Conservation (phyloP, 1,140 invertebrate genomes). For the Calliphora vicina region DNA sequence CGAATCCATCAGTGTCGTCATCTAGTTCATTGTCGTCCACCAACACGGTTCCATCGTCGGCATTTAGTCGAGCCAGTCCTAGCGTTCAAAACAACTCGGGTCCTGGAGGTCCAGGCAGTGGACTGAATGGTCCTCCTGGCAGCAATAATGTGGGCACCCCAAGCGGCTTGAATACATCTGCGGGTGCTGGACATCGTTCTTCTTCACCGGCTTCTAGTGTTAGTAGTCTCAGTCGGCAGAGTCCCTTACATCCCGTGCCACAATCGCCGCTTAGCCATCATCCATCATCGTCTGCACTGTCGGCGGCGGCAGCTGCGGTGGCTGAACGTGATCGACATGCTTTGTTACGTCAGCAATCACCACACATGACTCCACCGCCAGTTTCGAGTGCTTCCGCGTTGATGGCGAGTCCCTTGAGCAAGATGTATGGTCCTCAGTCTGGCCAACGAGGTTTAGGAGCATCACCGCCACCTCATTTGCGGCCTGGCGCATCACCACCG, state of each 20-base stretch:
- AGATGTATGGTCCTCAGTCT: constrained; percentile 60
- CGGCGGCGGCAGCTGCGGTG: constrained; percentile 57
- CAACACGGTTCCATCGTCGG: constrained; percentile 60
- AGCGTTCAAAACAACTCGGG: constrained; percentile 55
- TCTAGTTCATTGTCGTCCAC: constrained; percentile 49
- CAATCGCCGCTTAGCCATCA: constrained; percentile 59
- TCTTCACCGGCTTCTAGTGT: constrained; percentile 57
- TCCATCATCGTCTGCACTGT: constrained; percentile 57
- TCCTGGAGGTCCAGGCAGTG: constrained; percentile 22
- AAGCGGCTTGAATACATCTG: constrained; percentile 46
- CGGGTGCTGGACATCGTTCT: constrained; percentile 55
- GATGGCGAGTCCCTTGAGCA: constrained; percentile 61
- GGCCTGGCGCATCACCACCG: constrained; percentile 61
- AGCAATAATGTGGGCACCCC: constrained; percentile 44
- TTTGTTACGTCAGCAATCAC: constrained; percentile 61
- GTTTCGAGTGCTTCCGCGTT: constrained; percentile 63
- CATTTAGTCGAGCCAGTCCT: constrained; percentile 62
- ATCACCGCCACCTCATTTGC: constrained; percentile 61
- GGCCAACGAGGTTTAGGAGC: constrained; percentile 58
- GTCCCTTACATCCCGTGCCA: constrained; percentile 59
- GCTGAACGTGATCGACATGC: constrained; percentile 62
- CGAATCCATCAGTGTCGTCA: constrained; percentile 41
- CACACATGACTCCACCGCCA: constrained; percentile 62
- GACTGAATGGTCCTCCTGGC: constrained; percentile 47
- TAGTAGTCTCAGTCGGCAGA: constrained; percentile 59